Conservation (phyloP, 2,888 invertebrate genomes). For the Neoascia interrupta region DNA sequence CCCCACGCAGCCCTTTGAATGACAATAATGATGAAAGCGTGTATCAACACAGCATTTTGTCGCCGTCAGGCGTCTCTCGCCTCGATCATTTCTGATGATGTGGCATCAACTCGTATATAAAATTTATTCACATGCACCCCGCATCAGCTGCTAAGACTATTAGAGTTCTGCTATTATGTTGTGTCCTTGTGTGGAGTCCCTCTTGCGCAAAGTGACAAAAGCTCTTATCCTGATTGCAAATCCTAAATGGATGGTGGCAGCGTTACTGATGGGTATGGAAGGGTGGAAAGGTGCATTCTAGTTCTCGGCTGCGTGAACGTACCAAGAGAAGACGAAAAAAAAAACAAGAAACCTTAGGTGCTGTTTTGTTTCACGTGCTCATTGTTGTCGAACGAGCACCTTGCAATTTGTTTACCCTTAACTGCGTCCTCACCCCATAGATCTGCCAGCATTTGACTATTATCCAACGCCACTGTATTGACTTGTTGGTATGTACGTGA, state of each 20-base stretch:
- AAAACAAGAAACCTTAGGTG: slow-evolving; percentile 50
- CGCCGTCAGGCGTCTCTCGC: slow-evolving; percentile 24
- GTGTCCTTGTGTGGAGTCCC: slow-evolving; percentile 63
- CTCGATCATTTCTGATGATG: slow-evolving; percentile 5
- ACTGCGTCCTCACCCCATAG: slow-evolving; percentile 23
- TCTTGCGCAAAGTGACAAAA: slow-evolving; percentile 68
- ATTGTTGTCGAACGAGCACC: slow-evolving; percentile 64
- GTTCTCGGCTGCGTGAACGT: background rate
- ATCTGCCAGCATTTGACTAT: slow-evolving; percentile 50
- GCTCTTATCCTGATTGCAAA: slow-evolving; percentile 70
- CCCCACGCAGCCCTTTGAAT: background rate
- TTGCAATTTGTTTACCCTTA: slow-evolving; percentile 56
- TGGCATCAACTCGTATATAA: slow-evolving; percentile 24
- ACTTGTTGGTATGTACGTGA: slow-evolving; percentile 61
- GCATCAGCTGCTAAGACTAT: slow-evolving; percentile 61
- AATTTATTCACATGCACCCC: slow-evolving; percentile 39
- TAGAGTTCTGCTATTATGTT: slow-evolving; percentile 63
- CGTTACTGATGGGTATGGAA: background rate
- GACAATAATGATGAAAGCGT: slow-evolving; percentile 51
- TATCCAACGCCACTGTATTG: slow-evolving; percentile 57
- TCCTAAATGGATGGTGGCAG: slow-evolving; percentile 54
- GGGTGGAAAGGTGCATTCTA: slow-evolving; percentile 8
- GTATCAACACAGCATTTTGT: too few relatives aligned
- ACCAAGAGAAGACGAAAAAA: slow-evolving; percentile 26
- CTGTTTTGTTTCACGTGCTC: slow-evolving; percentile 62